phyloP scores from a whole-genome alignment of 2,113 vertebrate species.

The Sigmodon hispidus region DNA sequence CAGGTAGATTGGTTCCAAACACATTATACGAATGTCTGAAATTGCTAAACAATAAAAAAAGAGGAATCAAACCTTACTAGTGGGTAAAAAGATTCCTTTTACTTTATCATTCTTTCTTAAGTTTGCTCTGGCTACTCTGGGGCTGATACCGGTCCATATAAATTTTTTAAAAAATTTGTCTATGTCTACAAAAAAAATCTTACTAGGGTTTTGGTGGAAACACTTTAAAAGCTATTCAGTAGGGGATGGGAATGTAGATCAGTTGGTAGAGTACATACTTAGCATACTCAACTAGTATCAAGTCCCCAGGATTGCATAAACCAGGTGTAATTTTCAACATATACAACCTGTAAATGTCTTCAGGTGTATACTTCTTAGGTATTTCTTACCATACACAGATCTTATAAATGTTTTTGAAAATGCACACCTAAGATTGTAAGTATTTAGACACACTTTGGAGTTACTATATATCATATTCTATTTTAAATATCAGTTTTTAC shows the following conservation, averaged over 20 bases:
- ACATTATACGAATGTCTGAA: neutral
- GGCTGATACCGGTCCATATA: conserved; percentile 15
- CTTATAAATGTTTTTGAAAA: neutral
- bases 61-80: neutral
- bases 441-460: neutral
- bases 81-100: neutral
- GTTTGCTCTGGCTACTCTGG: neutral
- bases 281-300: neutral
- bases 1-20: neutral
- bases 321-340: neutral
- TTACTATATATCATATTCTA: neutral
- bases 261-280: too few relatives aligned
- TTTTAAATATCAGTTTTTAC: conserved; percentile 42
- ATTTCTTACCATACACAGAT: neutral
- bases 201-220: conserved; percentile 41
- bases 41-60: neutral
- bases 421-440: neutral
- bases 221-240: neutral
- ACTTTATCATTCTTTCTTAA: conserved; percentile 27
- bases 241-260: neutral
- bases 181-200: neutral
- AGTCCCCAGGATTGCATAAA: neutral
- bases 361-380: neutral
- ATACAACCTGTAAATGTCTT: neutral
- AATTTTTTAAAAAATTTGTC: conserved; percentile 22